A percentile compares a stretch with the other conserved stretches of the same genome.
phyloP scores from a whole-genome alignment of 2,888 invertebrate genomes.

The Dendrolimus houi region DNA sequence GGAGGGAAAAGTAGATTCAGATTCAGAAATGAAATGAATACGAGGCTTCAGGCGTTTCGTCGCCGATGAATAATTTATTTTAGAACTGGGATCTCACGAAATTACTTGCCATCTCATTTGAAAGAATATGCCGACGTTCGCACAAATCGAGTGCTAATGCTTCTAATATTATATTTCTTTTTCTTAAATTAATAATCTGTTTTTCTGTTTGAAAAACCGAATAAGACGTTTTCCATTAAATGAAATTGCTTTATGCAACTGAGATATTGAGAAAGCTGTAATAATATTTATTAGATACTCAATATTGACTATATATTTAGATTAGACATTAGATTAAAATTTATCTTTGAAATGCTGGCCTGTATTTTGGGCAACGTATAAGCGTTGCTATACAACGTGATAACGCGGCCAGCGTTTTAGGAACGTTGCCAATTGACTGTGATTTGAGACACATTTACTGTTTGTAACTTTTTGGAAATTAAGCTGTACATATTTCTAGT shows the following conservation, averaged over 20 bases:
- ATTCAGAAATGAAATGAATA: constrained; percentile 75
- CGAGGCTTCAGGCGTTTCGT: constrained; percentile 71
- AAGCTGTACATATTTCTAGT: no score
- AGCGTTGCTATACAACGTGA: no score
- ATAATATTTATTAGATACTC: background rate
- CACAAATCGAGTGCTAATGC: constrained; percentile 39
- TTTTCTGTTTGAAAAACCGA: background rate
- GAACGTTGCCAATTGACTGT: no score
- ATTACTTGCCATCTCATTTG: constrained; percentile 69
- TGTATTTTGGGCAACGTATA: no score
- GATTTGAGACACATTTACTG: no score
- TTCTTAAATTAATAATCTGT: background rate
- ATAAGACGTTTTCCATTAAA: background rate
- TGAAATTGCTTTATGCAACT: background rate
- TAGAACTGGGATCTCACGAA: constrained; percentile 68
- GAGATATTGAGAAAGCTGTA: background rate
- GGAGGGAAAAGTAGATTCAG: constrained; percentile 64
- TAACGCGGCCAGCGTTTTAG: no score
- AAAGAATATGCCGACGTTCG: constrained; percentile 50
- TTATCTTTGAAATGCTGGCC: no score
- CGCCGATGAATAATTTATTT: constrained; percentile 75
- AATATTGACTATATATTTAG: background rate
- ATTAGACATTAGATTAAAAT: no score
- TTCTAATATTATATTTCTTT: background rate
- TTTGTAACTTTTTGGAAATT: no score